A percentile compares a stretch with the other conserved stretches of the same genome.
Evolutionary conservation across 1,140 invertebrate genomes (phyloP).

Genomic region (Drosophila willistoni): DNA sequence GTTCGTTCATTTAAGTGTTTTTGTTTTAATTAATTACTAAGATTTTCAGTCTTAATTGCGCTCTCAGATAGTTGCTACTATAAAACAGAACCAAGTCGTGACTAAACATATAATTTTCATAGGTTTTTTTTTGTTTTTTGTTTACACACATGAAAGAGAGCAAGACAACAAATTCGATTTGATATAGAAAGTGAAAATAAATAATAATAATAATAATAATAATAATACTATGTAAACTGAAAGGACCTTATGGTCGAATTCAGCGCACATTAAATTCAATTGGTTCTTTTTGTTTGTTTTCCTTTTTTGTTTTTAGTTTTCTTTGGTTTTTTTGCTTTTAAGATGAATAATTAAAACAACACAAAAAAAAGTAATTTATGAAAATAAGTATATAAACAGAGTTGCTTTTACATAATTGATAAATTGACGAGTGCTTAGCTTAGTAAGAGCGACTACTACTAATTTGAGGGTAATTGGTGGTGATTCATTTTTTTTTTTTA

Average conservation of each 20-base stretch:
- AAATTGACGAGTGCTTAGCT: constrained; percentile 65
- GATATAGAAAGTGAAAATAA: neutral
- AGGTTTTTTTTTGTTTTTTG: constrained; percentile 26
- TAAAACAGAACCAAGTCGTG: constrained; percentile 40
- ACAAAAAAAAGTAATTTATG: constrained; percentile 1
- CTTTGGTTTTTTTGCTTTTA: neutral
- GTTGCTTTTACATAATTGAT: constrained; percentile 64
- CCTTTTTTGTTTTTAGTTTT: neutral
- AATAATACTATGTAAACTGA: constrained; percentile 23
- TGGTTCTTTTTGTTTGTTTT: neutral
- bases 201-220: too few relatives aligned
- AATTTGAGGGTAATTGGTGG: constrained; percentile 13
- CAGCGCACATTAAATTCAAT: constrained; percentile 18
- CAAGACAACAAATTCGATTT: constrained; percentile 18
- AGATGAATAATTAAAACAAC: neutral
- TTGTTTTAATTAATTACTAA: constrained; percentile 50
- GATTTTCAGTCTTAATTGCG: constrained; percentile 32
- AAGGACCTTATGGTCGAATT: neutral
- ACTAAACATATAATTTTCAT: constrained; percentile 66
- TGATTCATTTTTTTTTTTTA: too few relatives aligned
- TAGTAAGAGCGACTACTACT: constrained; percentile 47
- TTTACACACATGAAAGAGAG: constrained; percentile 43
- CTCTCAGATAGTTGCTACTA: constrained; percentile 25
- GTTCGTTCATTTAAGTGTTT: constrained; percentile 45
- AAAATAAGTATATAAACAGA: constrained; percentile 54